phyloP scores from a whole-genome alignment of 2,797 vertebrate species.

The Crocodylus rhombifer region DNA sequence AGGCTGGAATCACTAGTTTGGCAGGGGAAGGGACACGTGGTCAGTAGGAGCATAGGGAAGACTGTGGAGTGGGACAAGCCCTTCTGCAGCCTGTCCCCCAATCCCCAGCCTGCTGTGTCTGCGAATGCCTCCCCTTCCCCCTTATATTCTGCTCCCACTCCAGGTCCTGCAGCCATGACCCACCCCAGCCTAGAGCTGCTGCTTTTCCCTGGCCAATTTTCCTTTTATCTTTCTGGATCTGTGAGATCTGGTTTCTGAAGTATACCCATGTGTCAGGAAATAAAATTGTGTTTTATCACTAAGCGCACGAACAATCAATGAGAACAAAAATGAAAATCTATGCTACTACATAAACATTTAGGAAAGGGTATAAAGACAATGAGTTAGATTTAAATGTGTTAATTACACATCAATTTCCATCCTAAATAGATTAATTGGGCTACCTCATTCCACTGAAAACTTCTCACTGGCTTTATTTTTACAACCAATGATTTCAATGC shows the following conservation, averaged over 20 bases:
- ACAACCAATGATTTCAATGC: neutral
- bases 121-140: no score
- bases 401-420: conserved; percentile 1
- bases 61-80: no score
- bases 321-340: neutral
- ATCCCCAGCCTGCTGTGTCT: no score
- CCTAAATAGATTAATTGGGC: neutral
- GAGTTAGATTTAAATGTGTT: neutral
- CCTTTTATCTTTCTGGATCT: neutral
- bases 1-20: no score
- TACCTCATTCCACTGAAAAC: neutral
- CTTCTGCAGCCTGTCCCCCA: no score
- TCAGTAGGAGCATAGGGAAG: no score
- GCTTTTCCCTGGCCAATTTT: neutral
- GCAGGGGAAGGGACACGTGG: no score
- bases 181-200: no score
- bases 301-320: accelerated
- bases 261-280: neutral
- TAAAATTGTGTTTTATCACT: neutral
- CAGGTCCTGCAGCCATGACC: no score
- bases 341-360: neutral
- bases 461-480: conserved; percentile 28
- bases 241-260: neutral
- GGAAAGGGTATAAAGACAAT: neutral
- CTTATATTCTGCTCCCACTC: no score